Evolutionary conservation across 1,140 invertebrate genomes (phyloP), one percentile per base, ranked within the genome.

Genomic region (Bactericera cockerelli): DNA sequence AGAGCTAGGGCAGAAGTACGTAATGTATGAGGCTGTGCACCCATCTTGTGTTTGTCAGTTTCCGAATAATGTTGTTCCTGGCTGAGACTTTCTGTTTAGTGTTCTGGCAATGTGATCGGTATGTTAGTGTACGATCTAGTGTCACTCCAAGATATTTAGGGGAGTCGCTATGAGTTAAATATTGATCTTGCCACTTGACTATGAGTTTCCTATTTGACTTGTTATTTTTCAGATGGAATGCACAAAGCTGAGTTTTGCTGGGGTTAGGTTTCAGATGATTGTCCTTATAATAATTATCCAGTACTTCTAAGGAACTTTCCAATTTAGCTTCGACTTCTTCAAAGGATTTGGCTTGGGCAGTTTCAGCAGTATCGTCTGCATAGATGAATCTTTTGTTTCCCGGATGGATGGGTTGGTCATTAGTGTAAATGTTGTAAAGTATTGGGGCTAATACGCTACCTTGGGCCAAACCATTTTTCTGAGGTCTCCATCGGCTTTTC

Each of bases 151-250:
- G 33, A 25, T 58, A 58, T 33, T 38, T 58, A 1, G 33, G 33
- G 4, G 21, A 16, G n/a, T 58, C 33, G 49, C 26, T 24, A 21
- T 39, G 33, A 38, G 26, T 36, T 24, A 58, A 16, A 38, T 58
- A 11, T 38, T 39, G 10, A 6, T 38, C 2, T 28, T 57, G 26
- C 56, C 56, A 57, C 16, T 57, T 57, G 26, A 56, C 25, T 11
- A n/a, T 72, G 71, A 73, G 70, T 70, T 74, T 73, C 71, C 71
- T 70, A 67, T 68, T 73, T 74, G 70, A 72, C 75, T 72, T 72
- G 72, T 69, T 71, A 68, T 72, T 69, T 69, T 69, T 67, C 70
- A 69, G 73, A 71, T 67, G 76, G 33, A 57, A 57, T 1, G 14
- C 31, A 58, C 33, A 58, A 8, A 58, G 16, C n/a, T 58, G 16